Percentiles rank a stretch among this genome's conserved stretches.
These are phyloP conservation scores for Pycnonotus jocosus DNA, from an alignment of 2,113 vertebrate genomes.

Conservation along the genomic window DNA sequence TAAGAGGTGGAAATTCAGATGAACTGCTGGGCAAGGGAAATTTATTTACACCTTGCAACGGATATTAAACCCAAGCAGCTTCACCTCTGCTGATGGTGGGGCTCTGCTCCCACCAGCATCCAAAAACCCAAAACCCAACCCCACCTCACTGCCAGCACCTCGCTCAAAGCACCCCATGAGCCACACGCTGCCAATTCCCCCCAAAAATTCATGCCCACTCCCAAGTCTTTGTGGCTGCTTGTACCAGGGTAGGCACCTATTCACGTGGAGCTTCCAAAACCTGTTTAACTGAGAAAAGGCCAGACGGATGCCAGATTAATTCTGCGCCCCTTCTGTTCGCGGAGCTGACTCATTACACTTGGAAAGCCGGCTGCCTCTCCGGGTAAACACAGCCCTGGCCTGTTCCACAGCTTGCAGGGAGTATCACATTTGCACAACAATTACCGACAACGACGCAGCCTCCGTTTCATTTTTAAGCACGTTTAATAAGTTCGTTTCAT, in stretches of 20 bases:
- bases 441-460: neutral
- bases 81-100: neutral
- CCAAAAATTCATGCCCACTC: neutral
- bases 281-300: slow-evolving; percentile 42
- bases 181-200: neutral
- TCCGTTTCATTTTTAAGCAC: slow-evolving; percentile 17
- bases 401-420: slow-evolving; percentile 32
- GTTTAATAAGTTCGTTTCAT: slow-evolving; percentile 19
- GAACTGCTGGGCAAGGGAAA: neutral
- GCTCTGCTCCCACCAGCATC: neutral
- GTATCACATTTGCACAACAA: slow-evolving; percentile 56
- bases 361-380: slow-evolving; percentile 59
- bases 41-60: neutral
- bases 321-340: slow-evolving; percentile 47
- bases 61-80: neutral
- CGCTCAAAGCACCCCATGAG: neutral
- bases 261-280: slow-evolving; percentile 39
- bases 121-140: neutral
- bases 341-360: slow-evolving; percentile 62
- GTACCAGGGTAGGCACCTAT: neutral
- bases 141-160: accelerated
- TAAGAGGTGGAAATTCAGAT: neutral
- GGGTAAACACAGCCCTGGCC: slow-evolving; percentile 46
- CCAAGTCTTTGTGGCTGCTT: neutral
- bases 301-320: slow-evolving; percentile 62